Evolutionary conservation across 1,140 invertebrate species (phyloP).

Genomic region (Goniozus legneri): DNA sequence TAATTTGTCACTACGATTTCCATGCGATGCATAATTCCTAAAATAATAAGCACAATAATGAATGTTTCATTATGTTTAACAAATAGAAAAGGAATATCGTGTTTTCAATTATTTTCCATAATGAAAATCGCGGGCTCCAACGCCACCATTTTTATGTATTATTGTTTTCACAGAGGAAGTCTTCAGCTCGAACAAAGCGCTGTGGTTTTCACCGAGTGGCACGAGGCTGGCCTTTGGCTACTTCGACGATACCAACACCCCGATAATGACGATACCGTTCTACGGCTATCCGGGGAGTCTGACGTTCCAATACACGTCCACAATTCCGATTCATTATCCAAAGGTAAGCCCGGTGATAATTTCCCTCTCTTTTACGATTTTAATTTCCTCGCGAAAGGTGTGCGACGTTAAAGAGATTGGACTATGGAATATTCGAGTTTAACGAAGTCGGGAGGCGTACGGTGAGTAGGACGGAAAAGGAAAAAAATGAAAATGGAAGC

Average conservation of each 20-base stretch:
- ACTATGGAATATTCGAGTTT: too few species aligned
- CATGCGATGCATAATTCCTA: too few species aligned
- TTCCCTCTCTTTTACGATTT: too few species aligned
- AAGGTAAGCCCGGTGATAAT: too few species aligned
- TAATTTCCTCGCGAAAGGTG: too few species aligned
- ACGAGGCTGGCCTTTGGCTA: slow-evolving; percentile 76
- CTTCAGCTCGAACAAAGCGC: slow-evolving; percentile 75
- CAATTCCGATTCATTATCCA: slow-evolving; percentile 75
- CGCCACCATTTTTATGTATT: slow-evolving; percentile 18
- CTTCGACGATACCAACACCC: slow-evolving; percentile 73
- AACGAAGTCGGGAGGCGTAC: too few species aligned
- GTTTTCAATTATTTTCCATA: not conserved
- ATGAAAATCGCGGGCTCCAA: too few species aligned
- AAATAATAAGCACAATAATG: too few species aligned
- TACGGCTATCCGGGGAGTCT: slow-evolving; percentile 61
- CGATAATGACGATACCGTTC: slow-evolving; percentile 60
- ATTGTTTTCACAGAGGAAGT: slow-evolving; percentile 77
- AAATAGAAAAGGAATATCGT: not conserved
- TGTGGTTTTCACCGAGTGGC: slow-evolving; percentile 86
- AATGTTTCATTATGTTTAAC: not conserved
- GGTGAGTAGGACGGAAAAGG: too few species aligned
- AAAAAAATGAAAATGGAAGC: too few species aligned
- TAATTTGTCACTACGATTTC: too few species aligned
- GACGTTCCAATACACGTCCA: slow-evolving; percentile 60
- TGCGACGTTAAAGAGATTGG: too few species aligned